These are phyloP conservation scores for Rhabdomys pumilio DNA, from an alignment of 2,797 vertebrate genomes.

Conservation along the genomic window DNA sequence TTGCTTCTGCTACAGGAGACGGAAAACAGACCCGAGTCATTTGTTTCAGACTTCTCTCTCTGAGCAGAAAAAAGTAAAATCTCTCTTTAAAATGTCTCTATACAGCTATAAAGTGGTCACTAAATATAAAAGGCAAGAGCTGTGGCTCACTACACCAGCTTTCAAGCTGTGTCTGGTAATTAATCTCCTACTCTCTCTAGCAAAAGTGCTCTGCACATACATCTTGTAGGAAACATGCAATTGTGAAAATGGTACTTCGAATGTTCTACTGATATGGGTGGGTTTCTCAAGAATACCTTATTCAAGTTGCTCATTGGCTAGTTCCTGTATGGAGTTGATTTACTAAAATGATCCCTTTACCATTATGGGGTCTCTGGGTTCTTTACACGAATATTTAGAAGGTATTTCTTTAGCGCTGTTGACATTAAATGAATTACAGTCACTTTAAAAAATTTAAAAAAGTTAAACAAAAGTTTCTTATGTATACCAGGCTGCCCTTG, in stretches of 20 bases:
- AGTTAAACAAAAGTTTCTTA: not conserved
- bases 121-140: slow-evolving; percentile 70
- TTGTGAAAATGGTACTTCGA: not conserved
- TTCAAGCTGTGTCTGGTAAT: not conserved
- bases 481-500: not conserved
- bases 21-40: slow-evolving; percentile 77
- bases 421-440: not conserved
- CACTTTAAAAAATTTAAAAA: not conserved
- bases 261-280: not conserved
- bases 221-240: slow-evolving; percentile 40
- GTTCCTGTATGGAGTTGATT: not conserved
- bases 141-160: slow-evolving; percentile 38
- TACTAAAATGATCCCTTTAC: not conserved
- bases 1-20: slow-evolving; percentile 77
- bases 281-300: slow-evolving; percentile 43
- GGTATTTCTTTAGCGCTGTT: not conserved
- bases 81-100: slow-evolving; percentile 77
- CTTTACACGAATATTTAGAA: not conserved
- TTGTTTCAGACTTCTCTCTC: slow-evolving; percentile 76
- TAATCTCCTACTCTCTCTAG: slow-evolving; percentile 55
- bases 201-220: slow-evolving; percentile 30
- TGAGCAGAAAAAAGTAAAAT: slow-evolving; percentile 72
- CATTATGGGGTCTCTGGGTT: not conserved
- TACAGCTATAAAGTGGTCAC: slow-evolving; percentile 60
- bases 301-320: not conserved